Evolutionary conservation across 1,140 invertebrate species (phyloP).

Genomic region (Pantala flavescens): DNA sequence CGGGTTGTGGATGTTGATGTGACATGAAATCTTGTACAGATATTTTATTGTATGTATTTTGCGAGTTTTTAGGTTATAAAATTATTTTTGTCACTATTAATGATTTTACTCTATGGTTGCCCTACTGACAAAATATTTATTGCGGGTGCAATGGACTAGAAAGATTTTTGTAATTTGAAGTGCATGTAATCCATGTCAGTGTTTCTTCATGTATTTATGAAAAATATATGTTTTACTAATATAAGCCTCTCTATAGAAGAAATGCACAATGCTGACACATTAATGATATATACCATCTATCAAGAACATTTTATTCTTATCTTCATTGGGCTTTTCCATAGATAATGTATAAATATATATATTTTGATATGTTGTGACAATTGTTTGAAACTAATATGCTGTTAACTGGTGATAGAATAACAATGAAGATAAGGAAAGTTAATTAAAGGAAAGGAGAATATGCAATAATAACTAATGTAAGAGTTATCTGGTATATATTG

Average conservation of each 20-base stretch:
- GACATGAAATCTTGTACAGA: neutral
- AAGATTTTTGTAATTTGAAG: neutral
- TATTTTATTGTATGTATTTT: neutral
- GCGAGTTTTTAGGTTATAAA: neutral
- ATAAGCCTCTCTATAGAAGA: neutral
- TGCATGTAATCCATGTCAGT: neutral
- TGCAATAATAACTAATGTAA: too few species aligned
- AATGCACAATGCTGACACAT: neutral
- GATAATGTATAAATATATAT: neutral
- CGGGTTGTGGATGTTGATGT: neutral
- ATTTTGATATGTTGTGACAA: neutral
- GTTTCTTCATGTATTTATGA: neutral
- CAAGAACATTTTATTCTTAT: neutral
- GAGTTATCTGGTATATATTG: too few species aligned
- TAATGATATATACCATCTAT: neutral
- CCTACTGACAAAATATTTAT: neutral
- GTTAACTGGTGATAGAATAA: neutral
- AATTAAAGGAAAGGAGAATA: too few species aligned
- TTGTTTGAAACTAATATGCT: neutral
- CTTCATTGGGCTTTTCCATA: neutral
- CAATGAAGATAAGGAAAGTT: neutral
- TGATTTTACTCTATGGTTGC: neutral
- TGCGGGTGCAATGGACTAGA: neutral
- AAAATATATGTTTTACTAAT: neutral
- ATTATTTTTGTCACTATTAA: neutral